phyloP scores from a whole-genome alignment of 2,113 vertebrate genomes.

The Saimiri boliviensis region DNA sequence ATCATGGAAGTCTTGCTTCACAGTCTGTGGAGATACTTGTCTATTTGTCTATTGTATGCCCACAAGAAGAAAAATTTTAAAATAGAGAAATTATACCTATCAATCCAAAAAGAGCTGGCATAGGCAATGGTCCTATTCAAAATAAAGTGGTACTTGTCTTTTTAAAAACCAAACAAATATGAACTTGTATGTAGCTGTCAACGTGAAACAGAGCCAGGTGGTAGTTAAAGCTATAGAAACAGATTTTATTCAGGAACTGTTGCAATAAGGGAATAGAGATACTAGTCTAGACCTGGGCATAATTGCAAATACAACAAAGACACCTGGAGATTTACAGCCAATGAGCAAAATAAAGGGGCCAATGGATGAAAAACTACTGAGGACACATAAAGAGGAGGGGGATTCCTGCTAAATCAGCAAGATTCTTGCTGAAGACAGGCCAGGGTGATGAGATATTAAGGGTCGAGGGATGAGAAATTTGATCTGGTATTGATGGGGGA shows the following conservation, averaged over 20 bases:
- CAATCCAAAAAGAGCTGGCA: neutral
- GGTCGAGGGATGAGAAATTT: neutral
- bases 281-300: neutral
- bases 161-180: neutral
- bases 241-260: constrained; percentile 15
- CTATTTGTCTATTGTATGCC: neutral
- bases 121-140: neutral
- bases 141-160: neutral
- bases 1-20: neutral
- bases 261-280: neutral
- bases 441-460: neutral
- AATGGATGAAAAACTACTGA: neutral
- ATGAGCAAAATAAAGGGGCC: neutral
- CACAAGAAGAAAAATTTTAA: neutral
- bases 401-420: neutral
- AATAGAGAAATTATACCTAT: neutral
- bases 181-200: neutral
- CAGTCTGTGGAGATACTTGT: neutral
- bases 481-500: neutral
- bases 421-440: neutral
- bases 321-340: constrained; percentile 18
- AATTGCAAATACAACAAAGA: neutral
- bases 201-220: neutral
- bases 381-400: neutral
- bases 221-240: neutral